These are phyloP conservation scores for Parelbella ahira DNA, from an alignment of 2,888 invertebrate species.

Conservation along the genomic window DNA sequence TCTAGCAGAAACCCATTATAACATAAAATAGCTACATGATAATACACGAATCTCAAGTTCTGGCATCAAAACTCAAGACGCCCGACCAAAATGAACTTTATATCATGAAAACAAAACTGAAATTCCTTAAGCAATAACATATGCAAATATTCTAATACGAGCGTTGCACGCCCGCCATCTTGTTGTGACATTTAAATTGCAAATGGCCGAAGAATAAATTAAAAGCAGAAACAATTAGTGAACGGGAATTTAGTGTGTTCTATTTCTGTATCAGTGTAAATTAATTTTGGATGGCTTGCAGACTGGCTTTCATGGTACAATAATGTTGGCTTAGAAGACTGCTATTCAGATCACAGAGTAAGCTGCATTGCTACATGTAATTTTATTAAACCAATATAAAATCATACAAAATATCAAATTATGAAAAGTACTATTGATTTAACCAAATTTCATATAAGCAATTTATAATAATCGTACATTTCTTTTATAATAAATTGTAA, in stretches of 20 bases:
- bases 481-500: too few species aligned
- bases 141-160: conserved; percentile 15
- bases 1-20: not conserved
- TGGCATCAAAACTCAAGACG: not conserved
- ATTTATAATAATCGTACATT: too few species aligned
- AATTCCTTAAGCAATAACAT: conserved; percentile 3
- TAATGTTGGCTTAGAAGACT: too few species aligned
- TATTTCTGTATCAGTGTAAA: not conserved
- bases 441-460: too few species aligned
- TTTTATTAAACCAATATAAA: too few species aligned
- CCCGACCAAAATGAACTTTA: not conserved
- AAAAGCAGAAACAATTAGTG: conserved; percentile 8
- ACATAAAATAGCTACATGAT: not conserved
- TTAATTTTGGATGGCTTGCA: conserved; percentile 10
- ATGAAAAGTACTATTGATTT: too few species aligned
- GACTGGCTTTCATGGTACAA: too few species aligned
- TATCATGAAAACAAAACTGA: not conserved
- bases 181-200: conserved; percentile 25
- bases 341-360: too few species aligned
- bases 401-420: too few species aligned
- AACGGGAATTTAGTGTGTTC: not conserved
- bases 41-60: conserved; percentile 2
- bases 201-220: conserved; percentile 22
- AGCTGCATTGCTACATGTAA: too few species aligned
- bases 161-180: conserved; percentile 21